A percentile compares a stretch with the other conserved stretches of the same genome.
These are phyloP conservation scores for Benthosema pterotum DNA, from an alignment of 2,797 vertebrate genomes.

Conservation along the genomic window DNA sequence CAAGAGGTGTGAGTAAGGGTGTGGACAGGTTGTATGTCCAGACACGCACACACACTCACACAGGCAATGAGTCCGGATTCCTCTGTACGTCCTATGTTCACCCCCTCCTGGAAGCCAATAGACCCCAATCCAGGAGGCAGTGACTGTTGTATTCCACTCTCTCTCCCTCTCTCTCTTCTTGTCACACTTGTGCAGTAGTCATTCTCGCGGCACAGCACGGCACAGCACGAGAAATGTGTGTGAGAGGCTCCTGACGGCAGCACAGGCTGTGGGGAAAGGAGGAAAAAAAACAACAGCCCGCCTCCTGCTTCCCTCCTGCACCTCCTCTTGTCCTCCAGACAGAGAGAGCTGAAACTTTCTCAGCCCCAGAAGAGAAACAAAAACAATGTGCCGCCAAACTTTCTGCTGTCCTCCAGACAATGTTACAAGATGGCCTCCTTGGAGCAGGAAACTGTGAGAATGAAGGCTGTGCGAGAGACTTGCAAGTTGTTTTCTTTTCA, in stretches of 20 bases:
- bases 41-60: slow-evolving; percentile 22
- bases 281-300: slow-evolving; percentile 4
- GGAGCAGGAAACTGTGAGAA: slow-evolving; percentile 77
- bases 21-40: neutral
- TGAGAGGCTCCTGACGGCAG: slow-evolving; percentile 31
- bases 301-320: slow-evolving; percentile 36
- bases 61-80: slow-evolving; percentile 29
- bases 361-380: slow-evolving; percentile 33
- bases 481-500: slow-evolving; percentile 71
- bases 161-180: slow-evolving; percentile 8
- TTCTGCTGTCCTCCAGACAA: slow-evolving; percentile 43
- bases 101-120: slow-evolving; percentile 50
- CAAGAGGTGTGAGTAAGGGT: slow-evolving; percentile 30
- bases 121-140: slow-evolving; percentile 67
- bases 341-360: slow-evolving; percentile 56
- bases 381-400: slow-evolving; percentile 51
- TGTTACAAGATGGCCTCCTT: slow-evolving; percentile 83
- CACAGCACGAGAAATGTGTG: slow-evolving; percentile 30
- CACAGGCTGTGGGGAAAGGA: slow-evolving; percentile 5
- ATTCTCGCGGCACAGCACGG: slow-evolving; percentile 39
- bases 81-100: slow-evolving; percentile 47
- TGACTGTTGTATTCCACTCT: slow-evolving; percentile 40
- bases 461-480: slow-evolving; percentile 62
- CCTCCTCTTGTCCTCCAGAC: slow-evolving; percentile 36
- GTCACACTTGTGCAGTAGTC: slow-evolving; percentile 52